Evolutionary conservation across 2,113 vertebrate species (phyloP).

Genomic region (Pyrgilauda ruficollis): DNA sequence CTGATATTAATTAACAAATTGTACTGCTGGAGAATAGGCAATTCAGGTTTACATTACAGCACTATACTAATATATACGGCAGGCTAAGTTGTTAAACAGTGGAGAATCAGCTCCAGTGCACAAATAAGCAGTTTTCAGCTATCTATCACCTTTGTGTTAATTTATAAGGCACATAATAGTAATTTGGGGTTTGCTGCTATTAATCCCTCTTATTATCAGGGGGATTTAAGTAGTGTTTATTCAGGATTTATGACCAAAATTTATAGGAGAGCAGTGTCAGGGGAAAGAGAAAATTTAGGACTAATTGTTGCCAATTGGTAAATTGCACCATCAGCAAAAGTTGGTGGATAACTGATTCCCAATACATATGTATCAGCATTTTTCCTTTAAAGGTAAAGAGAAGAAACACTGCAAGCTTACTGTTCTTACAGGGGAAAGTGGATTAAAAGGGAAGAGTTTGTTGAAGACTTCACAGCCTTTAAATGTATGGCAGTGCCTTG

Average conservation of each 20-base stretch:
- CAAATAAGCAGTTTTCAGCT: not conserved
- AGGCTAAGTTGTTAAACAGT: not conserved
- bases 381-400: not conserved
- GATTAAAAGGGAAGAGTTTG: not conserved
- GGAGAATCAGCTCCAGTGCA: not conserved
- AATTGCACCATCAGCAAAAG: slow-evolving; percentile 30
- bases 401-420: not conserved
- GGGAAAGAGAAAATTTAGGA: not conserved
- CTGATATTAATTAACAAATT: not conserved
- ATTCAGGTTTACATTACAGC: not conserved
- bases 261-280: not conserved
- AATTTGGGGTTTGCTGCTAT: slow-evolving; percentile 13
- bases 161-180: slow-evolving; percentile 18
- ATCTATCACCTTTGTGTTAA: not conserved
- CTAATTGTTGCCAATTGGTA: slow-evolving; percentile 31
- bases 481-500: not conserved
- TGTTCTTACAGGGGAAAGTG: not conserved
- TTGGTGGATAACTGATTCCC: not conserved
- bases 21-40: not conserved
- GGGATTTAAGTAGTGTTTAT: slow-evolving; percentile 3
- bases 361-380: not conserved
- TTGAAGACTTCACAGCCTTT: not conserved
- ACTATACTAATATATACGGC: not conserved
- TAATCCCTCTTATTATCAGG: not conserved
- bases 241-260: slow-evolving; percentile 15